phyloP scores from a whole-genome alignment of 2,113 vertebrate genomes.

The Nycticebus coucang region DNA sequence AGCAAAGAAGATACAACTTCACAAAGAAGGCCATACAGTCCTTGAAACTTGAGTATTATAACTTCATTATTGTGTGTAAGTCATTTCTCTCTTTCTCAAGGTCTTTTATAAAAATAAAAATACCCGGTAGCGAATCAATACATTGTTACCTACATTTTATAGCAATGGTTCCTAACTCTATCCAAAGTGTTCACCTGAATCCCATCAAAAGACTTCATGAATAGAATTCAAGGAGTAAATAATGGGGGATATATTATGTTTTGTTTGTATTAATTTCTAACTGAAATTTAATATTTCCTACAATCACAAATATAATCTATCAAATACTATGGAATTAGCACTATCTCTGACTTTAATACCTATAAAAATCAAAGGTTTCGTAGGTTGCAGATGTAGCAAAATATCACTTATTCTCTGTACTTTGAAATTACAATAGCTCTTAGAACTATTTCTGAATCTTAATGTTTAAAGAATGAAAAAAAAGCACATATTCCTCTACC shows the following conservation, averaged over 20 bases:
- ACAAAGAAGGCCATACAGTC: neutral
- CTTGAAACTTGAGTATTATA: neutral
- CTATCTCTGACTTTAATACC: neutral
- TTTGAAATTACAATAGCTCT: neutral
- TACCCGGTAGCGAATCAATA: neutral
- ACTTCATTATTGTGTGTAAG: neutral
- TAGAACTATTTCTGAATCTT: neutral
- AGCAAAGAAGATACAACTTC: neutral
- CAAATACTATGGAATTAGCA: neutral
- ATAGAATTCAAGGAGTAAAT: neutral
- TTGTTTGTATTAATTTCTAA: neutral
- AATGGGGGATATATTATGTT: neutral
- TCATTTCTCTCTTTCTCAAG: neutral
- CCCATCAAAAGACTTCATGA: neutral
- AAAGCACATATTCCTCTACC: neutral
- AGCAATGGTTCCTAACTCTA: neutral
- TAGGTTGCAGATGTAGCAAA: neutral
- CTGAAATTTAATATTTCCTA: neutral
- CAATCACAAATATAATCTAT: neutral
- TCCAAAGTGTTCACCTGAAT: neutral
- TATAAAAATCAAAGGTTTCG: neutral
- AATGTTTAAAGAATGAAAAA: neutral
- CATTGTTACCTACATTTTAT: neutral
- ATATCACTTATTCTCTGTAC: neutral
- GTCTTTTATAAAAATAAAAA: slow-evolving; percentile 5